Evolutionary conservation across 2,888 invertebrate species (phyloP), one percentile per base, ranked within the genome.

Genomic region (Tachystola acroxantha): DNA sequence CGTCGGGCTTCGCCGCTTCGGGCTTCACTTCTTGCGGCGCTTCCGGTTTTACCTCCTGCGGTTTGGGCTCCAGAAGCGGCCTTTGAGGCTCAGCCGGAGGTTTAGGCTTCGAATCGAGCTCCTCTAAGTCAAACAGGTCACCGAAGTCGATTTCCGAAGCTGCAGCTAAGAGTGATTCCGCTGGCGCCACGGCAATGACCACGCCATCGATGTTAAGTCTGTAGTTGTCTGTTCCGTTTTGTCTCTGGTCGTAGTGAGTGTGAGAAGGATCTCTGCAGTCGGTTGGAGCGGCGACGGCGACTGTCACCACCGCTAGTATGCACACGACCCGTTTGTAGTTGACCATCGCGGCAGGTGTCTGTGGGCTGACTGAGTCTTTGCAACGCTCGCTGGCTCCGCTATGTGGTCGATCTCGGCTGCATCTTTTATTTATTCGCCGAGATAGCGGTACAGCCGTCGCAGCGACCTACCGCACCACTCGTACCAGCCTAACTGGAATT

Each of bases 201-300:
- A 93, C 81, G 9, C 91, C 93, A 53, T 92, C 90, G 33, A 94
- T 85, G 60, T 90, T 91, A 7, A 94, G 73, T 10, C 93, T 86
- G 46, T 91, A 89, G 77, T 95, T 95, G 53, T 93, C 93, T 0
- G 90, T 84, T 1, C 94, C 94, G 61, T 94, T 94, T 65, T 95
- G 95, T 5, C 94, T 78, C 62, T 94, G 93, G 70, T 95, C 94
- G 65, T 90, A 91, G 45, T 82, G 77, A 12, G 79, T 46, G 32
- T n/a, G n/a, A n/a, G n/a, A n/a, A n/a, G n/a, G n/a, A 7, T 45
- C 41, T 34, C 52, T 49, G 41, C 72, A 68, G n/a, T 64, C 55
- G 2, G 64, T 51, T 2, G 75, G 65, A 0, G 81, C 77, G 0
- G 70, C 64, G 1, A 52, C 41, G 1, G 46, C 54, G 3, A 54